Conservation (phyloP, 1,140 invertebrate species). For the Goniozus legneri region DNA sequence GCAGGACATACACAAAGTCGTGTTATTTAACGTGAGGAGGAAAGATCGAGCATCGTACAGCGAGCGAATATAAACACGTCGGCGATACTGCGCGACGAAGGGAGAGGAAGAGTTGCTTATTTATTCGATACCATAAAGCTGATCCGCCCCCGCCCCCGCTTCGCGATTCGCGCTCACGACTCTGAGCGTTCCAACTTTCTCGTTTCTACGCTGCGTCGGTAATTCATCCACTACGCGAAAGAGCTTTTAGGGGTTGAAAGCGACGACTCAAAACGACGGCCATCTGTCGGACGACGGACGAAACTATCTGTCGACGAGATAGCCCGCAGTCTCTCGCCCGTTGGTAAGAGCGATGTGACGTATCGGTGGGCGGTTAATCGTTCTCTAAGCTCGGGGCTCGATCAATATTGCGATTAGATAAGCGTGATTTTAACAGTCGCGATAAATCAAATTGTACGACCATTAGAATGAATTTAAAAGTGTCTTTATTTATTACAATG, state of each 20-base stretch:
- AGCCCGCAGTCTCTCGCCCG: constrained; percentile 22
- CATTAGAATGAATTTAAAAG: no score
- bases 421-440: no score
- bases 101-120: constrained; percentile 17
- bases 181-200: no score
- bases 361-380: constrained; percentile 50
- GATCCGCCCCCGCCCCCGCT: no score
- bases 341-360: constrained; percentile 41
- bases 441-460: no score
- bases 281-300: constrained; percentile 44
- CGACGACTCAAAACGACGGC: constrained; percentile 40
- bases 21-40: neutral
- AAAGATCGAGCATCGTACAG: neutral
- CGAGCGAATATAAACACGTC: neutral
- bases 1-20: no score
- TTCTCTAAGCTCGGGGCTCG: no score
- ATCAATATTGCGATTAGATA: no score
- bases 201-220: constrained; percentile 39
- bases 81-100: neutral
- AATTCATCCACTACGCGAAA: constrained; percentile 38
- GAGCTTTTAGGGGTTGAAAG: constrained; percentile 45
- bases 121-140: constrained; percentile 26
- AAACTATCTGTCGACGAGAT: constrained; percentile 40
- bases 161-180: no score
- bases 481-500: no score